Conservation (phyloP, 2,888 invertebrate species). For the Leptopterna dolabrata region DNA sequence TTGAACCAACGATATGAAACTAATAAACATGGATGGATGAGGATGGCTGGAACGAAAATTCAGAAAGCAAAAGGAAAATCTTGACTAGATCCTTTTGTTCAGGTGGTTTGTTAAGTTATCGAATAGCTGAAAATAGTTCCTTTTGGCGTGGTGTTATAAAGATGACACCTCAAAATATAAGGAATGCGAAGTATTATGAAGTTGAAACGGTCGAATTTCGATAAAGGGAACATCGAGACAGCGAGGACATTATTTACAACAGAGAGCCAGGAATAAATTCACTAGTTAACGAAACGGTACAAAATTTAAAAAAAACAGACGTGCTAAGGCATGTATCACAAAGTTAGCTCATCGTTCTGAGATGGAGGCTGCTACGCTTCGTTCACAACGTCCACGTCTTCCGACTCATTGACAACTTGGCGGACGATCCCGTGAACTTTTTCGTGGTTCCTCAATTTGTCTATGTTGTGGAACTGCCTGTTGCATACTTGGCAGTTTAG, state of each 20-base stretch:
- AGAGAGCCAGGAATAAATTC: not conserved
- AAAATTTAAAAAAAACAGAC: not conserved
- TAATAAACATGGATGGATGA: not conserved
- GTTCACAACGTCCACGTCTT: not conserved
- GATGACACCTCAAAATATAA: not conserved
- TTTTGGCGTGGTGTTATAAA: no score
- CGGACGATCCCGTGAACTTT: constrained; percentile 56
- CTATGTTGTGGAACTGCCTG: constrained; percentile 55
- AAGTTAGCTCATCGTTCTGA: not conserved
- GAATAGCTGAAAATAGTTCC: not conserved
- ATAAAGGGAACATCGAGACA: no score
- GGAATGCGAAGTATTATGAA: not conserved
- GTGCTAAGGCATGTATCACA: not conserved
- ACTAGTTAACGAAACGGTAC: not conserved
- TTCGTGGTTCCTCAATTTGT: constrained; percentile 57
- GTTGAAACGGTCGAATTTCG: no score
- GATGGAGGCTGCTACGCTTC: not conserved
- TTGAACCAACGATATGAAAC: not conserved
- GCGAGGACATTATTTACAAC: not conserved
- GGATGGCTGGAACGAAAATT: not conserved
- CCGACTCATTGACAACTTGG: constrained; percentile 35
- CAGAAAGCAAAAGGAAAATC: not conserved
- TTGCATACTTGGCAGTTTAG: constrained; percentile 53
- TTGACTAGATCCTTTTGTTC: not conserved
- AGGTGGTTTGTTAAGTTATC: not conserved